Conservation (phyloP, 2,888 invertebrate species). For the Caenorhabditis zanzibari region DNA sequence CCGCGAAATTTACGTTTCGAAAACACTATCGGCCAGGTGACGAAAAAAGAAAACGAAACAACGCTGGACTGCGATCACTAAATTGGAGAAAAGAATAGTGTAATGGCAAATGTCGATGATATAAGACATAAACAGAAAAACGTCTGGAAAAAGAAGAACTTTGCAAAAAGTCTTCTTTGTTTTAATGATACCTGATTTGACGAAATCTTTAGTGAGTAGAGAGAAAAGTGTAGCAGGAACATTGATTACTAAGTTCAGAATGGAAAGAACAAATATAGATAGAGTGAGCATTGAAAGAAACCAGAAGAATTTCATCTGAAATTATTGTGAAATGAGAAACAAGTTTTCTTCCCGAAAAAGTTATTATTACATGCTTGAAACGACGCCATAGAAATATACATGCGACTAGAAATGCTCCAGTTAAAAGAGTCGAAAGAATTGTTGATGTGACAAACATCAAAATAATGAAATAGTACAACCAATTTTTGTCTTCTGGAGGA, state of each 20-base stretch:
- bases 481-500: conserved; percentile 45
- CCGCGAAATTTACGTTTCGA: conserved; percentile 23
- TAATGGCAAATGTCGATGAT: conserved; percentile 60
- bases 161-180: background rate
- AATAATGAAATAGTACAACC: conserved; percentile 42
- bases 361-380: conserved; percentile 28
- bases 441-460: conserved; percentile 36
- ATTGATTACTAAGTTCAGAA: conserved; percentile 50
- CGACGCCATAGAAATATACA: conserved; percentile 31
- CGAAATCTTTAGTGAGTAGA: conserved; percentile 17
- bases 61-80: conserved; percentile 60
- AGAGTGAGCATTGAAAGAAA: conserved; percentile 36
- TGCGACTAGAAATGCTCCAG: conserved; percentile 33
- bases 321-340: background rate
- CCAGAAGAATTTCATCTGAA: conserved; percentile 63
- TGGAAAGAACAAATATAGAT: conserved; percentile 41
- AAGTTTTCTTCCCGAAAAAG: background rate
- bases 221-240: conserved; percentile 56
- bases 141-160: conserved; percentile 33
- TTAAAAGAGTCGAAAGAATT: conserved; percentile 35
- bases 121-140: conserved; percentile 50
- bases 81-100: conserved; percentile 53
- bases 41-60: conserved; percentile 58
- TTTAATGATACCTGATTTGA: conserved; percentile 22
- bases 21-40: conserved; percentile 36